phyloP scores from a whole-genome alignment of 2,888 invertebrate genomes.

The Hydriomena furcata region DNA sequence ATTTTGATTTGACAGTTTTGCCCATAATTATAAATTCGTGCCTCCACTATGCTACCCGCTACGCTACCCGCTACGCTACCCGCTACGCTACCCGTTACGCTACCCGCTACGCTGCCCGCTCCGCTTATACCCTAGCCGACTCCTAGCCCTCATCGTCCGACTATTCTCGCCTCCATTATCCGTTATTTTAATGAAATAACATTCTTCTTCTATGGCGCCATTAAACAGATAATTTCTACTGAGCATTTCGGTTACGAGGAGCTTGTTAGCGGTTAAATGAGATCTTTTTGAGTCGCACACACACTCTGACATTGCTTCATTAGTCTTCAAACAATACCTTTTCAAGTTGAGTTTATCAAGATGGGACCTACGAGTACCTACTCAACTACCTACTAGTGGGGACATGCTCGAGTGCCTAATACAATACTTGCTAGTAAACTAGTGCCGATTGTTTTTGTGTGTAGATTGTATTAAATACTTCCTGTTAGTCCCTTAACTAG shows the following conservation, averaged over 20 bases:
- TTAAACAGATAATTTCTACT: constrained; percentile 10
- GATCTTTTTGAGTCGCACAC: constrained; percentile 10
- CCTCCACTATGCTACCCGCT: neutral
- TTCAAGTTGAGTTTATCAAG: neutral
- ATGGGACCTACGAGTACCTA: too few relatives aligned
- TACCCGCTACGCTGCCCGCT: constrained; percentile 8
- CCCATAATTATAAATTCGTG: too few relatives aligned
- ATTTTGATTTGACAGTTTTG: too few relatives aligned
- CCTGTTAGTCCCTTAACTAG: too few relatives aligned
- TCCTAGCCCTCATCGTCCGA: constrained; percentile 10
- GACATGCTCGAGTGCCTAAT: too few relatives aligned
- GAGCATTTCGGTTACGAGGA: constrained; percentile 11
- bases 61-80: neutral
- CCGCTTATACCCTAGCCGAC: neutral
- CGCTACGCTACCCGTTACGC: too few relatives aligned
- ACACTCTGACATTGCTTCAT: constrained; percentile 12
- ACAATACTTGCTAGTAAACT: too few relatives aligned
- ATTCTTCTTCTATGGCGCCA: constrained; percentile 11
- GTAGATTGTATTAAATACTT: too few relatives aligned
- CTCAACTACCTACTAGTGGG: too few relatives aligned
- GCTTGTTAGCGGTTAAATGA: constrained; percentile 19
- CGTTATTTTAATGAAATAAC: constrained; percentile 23
- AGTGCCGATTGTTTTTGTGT: too few relatives aligned
- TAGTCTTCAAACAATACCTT: constrained; percentile 9
- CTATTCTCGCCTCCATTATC: constrained; percentile 22